These are phyloP conservation scores for Syngnathoides biaculeatus DNA, from an alignment of 2,113 vertebrate genomes.

Conservation along the genomic window DNA sequence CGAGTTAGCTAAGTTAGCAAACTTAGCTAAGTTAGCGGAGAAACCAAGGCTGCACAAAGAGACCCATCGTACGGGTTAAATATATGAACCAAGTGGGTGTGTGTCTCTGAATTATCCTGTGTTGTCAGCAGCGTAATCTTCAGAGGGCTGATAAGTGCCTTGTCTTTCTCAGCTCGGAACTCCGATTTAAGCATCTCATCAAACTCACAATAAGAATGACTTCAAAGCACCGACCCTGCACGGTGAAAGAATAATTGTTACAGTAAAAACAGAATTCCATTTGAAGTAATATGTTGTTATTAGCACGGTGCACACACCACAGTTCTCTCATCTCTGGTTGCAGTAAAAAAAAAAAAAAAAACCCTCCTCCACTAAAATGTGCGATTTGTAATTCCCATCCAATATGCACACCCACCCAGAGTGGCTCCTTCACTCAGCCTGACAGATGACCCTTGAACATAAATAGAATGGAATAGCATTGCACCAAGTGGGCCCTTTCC, in stretches of 20 bases:
- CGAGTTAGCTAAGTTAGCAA: not conserved
- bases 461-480: constrained; percentile 61
- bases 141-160: constrained; percentile 29
- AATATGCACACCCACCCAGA: constrained; percentile 42
- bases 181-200: constrained; percentile 42
- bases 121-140: constrained; percentile 34
- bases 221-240: constrained; percentile 39
- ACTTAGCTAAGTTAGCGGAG: too few species aligned
- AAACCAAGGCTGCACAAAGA: not conserved
- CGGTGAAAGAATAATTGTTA: constrained; percentile 45
- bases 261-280: constrained; percentile 56
- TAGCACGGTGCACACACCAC: constrained; percentile 1
- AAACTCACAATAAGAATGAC: constrained; percentile 22
- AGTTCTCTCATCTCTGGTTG: constrained; percentile 21
- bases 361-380: constrained; percentile 39
- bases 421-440: constrained; percentile 41
- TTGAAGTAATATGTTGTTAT: constrained; percentile 11
- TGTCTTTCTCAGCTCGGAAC: not conserved
- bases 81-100: not conserved
- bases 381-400: constrained; percentile 46
- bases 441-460: constrained; percentile 62
- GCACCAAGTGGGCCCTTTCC: constrained; percentile 46
- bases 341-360: not conserved
- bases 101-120: not conserved
- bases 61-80: not conserved